Base-by-base conservation (phyloP, 2,888 invertebrate genomes). In the Chrysotoxum bicinctum region DNA sequence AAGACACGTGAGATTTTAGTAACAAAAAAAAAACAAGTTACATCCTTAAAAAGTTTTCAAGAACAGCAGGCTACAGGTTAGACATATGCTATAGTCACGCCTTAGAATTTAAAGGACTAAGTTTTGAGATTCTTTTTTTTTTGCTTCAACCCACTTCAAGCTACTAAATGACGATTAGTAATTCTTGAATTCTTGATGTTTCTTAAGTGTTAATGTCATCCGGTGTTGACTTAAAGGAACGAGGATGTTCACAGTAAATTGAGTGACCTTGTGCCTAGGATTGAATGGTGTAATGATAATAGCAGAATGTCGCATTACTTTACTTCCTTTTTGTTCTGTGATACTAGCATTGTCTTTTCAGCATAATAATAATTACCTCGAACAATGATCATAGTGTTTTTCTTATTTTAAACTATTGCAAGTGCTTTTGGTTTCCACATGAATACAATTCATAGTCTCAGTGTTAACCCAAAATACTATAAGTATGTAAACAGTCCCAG, bases 31-130 rank as follows among this genome's bases (percentile, higher is more conserved):
- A 37, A 3, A 23, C n/a, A 37, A 26, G 1, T 16, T 26, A 26
- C 40, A 40, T 16, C 23, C 60, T 43, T 60, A 26, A 40, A 32
- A 60, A 0, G 23, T 26, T 40, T 60, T 43, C 10, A 40, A 60
- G 23, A 23, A 23, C 23, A 40, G 3, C 35, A 58, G 37, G 37
- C 37, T 40, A 60, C 58, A 60, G 40, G 60, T 60, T 60, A 19
- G 10, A 60, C 19, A 14, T 30, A 30, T 32, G 26, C 26, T n/a
- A 26, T 16, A 54, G 54, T 30, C 0, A 23, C 23, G 45, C 10
- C 10, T 45, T 1, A 45, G 14, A 50, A 50, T 14, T 23, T 50
- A 14, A 26, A 50, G 26, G 50, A 50, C 26, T 23, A 26, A n/a
- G 23, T 50, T 50, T 50, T 50, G 9, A 3, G 45, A 8, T 50